phyloP scores from a whole-genome alignment of 2,888 invertebrate species.

The Endotricha flammealis region DNA sequence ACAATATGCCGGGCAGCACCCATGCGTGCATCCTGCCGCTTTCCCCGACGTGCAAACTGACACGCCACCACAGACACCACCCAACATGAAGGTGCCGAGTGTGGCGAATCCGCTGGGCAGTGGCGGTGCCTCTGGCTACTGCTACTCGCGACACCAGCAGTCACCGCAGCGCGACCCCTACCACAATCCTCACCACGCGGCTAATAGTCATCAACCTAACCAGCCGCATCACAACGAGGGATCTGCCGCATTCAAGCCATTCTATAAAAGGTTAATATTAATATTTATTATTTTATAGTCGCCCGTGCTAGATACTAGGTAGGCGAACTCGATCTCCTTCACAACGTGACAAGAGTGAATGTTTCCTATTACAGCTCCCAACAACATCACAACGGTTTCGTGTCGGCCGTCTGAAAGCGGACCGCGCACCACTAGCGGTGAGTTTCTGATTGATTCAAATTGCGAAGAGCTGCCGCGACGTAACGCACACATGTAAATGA shows the following conservation, averaged over 20 bases:
- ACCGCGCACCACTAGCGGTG: conserved; percentile 57
- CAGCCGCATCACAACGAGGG: conserved; percentile 75
- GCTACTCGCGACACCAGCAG: conserved; percentile 73
- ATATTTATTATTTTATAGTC: not conserved
- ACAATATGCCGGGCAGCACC: conserved; percentile 78
- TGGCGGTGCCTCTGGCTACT: conserved; percentile 78
- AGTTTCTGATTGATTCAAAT: conserved; percentile 61
- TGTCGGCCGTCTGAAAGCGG: conserved; percentile 84
- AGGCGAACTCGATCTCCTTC: conserved; percentile 30
- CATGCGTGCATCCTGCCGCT: conserved; percentile 81
- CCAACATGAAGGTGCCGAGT: conserved; percentile 93
- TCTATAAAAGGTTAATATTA: conserved; percentile 89
- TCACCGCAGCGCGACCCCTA: conserved; percentile 76
- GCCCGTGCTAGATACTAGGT: conserved; percentile 10
- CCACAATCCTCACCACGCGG: conserved; percentile 75
- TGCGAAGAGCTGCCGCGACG: conserved; percentile 33
- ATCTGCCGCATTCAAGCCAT: conserved; percentile 89
- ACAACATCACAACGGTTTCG: conserved; percentile 85
- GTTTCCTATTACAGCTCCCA: conserved; percentile 80
- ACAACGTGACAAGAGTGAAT: conserved; percentile 57
- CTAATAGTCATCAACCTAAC: conserved; percentile 66
- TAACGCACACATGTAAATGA: conserved; percentile 52
- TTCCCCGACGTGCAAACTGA: conserved; percentile 93
- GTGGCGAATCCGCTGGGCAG: conserved; percentile 85
- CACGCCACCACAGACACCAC: conserved; percentile 96